Evolutionary conservation across 2,888 invertebrate genomes (phyloP), one percentile per base, ranked within the genome.

Genomic region (Torymus texanus): DNA sequence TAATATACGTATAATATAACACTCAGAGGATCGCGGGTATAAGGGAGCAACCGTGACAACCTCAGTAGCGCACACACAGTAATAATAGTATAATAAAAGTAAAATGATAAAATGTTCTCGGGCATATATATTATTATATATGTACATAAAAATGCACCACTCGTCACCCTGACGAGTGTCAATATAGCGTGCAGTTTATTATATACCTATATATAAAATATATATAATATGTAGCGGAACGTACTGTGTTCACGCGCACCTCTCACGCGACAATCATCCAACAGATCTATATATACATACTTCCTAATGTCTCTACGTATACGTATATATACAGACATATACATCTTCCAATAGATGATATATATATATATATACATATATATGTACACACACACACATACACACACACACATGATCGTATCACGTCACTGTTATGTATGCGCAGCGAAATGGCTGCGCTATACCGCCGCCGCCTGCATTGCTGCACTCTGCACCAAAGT

Each of bases 391-490:
- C 55, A 55, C n/a, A 4, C 41, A 59, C 16, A 8, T 3, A 21
- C 55, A 66, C 21, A 41, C 51, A 50, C 50, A 24, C 55, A 18
- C 2, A 55, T 21, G 50, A 14, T 21, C 55, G 21, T 67, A 53
- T 14, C 79, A 70, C 78, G 74, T 55, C 78, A 79, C 75, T 71
- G 67, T 74, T 66, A 70, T 11, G 29, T 70, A 41, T 41, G 41
- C 41, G 8, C 41, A 41, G 41, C 41, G 41, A 41, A 41, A 41
- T 41, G 41, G 41, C 41, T 41, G 41, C 41, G 41, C 29, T 29
- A 5, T 29, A 5, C 5, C 29, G 29, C 29, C 29, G 29, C 41
- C 41, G 41, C 41, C 71, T 63, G 63, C 72, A 65, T 66, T 65
- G 58, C 62, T 24, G 71, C 66, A 66, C 77, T 53, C 66, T 77